Evolutionary conservation across 1,140 invertebrate species (phyloP).

Genomic region (Macrobrachium nipponense): DNA sequence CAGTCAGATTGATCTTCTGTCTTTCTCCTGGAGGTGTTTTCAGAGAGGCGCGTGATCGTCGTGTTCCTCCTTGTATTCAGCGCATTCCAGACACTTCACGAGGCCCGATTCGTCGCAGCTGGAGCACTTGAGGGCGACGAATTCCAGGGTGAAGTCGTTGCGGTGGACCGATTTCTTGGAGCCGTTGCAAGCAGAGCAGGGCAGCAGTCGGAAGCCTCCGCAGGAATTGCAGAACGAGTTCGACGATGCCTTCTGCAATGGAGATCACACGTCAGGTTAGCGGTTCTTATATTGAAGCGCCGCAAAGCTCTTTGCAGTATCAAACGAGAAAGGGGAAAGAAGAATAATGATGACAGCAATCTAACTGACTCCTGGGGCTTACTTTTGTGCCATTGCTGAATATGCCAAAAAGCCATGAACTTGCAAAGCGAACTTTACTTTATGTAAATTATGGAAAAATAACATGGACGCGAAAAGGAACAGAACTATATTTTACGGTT

Average conservation of each 20-base stretch:
- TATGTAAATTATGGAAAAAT: too few relatives aligned
- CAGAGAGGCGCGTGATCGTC: background rate
- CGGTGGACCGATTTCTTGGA: slow-evolving; percentile 94
- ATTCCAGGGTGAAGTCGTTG: slow-evolving; percentile 93
- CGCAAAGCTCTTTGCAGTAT: background rate
- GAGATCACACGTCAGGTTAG: slow-evolving; percentile 39
- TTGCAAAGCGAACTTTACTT: too few relatives aligned
- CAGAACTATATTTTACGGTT: too few relatives aligned
- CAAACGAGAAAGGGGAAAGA: too few relatives aligned
- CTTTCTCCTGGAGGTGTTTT: too few relatives aligned
- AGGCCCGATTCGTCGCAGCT: slow-evolving; percentile 95
- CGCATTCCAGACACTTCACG: slow-evolving; percentile 85
- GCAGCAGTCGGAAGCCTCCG: slow-evolving; percentile 89
- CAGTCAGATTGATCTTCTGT: too few relatives aligned
- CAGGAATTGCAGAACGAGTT: slow-evolving; percentile 86
- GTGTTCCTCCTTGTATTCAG: slow-evolving; percentile 50
- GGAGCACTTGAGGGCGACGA: slow-evolving; percentile 95
- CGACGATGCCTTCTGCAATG: slow-evolving; percentile 78
- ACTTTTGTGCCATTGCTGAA: too few relatives aligned
- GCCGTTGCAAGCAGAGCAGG: slow-evolving; percentile 90
- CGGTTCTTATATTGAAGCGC: background rate
- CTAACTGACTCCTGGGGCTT: too few relatives aligned
- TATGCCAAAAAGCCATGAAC: too few relatives aligned
- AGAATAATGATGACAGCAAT: too few relatives aligned
- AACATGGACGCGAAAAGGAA: too few relatives aligned